Conservation (phyloP, 2,113 vertebrate species). For the Bufo gargarizans region DNA sequence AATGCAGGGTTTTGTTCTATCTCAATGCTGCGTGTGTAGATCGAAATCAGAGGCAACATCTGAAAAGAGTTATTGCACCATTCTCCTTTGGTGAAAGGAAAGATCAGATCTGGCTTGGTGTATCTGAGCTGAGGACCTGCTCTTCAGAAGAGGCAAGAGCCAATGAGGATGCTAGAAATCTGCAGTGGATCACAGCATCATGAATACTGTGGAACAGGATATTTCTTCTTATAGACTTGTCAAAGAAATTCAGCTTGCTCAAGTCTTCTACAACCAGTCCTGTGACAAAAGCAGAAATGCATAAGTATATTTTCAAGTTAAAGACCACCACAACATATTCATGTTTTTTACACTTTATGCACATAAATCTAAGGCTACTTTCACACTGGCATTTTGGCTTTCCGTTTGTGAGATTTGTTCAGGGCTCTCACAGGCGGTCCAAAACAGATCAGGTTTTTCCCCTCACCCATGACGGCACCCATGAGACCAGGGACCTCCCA, state of each 20-base stretch:
- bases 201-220: constrained; percentile 88
- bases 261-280: constrained; percentile 81
- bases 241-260: constrained; percentile 84
- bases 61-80: constrained; percentile 35
- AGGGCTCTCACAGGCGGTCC: too few relatives aligned
- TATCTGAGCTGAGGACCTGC: constrained; percentile 62
- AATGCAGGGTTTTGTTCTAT: too few relatives aligned
- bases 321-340: background rate
- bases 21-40: background rate
- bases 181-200: constrained; percentile 85
- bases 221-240: constrained; percentile 67
- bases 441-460: too few relatives aligned
- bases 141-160: constrained; percentile 57
- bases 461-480: too few relatives aligned
- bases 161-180: constrained; percentile 56
- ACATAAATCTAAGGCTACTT: too few relatives aligned
- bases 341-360: background rate
- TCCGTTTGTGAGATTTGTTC: too few relatives aligned
- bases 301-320: background rate
- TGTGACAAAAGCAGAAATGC: constrained; percentile 65
- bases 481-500: too few relatives aligned
- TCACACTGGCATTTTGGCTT: too few relatives aligned
- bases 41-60: background rate
- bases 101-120: constrained; percentile 37
- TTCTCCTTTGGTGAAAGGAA: background rate